Base-by-base conservation (phyloP, 2,888 invertebrate species). In the Coleophora flavipennella region DNA sequence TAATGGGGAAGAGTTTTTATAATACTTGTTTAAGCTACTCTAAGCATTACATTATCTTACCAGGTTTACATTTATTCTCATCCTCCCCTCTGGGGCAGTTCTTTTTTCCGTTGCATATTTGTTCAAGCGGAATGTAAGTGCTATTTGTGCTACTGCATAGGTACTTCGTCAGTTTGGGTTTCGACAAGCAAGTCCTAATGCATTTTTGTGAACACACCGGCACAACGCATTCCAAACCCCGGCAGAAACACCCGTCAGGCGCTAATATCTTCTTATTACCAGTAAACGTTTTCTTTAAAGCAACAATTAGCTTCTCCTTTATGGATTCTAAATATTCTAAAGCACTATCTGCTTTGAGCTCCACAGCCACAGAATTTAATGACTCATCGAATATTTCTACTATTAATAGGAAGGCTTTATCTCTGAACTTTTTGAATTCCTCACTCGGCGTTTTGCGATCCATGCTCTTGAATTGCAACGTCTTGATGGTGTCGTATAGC, bases 21-120 rank as follows among this genome's bases (percentile, higher is more conserved):
- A n/a, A n/a, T n/a, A n/a, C n/a, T 20, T 4, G 3, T 20, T 20
- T 6, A 20, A 20, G 3, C 20, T 4, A n/a, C n/a, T 20, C n/a
- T n/a, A n/a, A n/a, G n/a, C n/a, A n/a, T n/a, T n/a, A n/a, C n/a
- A n/a, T n/a, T n/a, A n/a, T 20, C 35, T 48, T 55, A 72, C 80
- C 75, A 53, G 50, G 57, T 13, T 44, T 53, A 49, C 83, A 83
- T 29, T 59, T 38, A 0, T 44, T 39, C 57, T 83, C 83, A 31
- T 83, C 83, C 33, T 74, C 68, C 25, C 60, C 66, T 25, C 52
- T 49, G 1, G 62, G 61, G 43, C 83, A 83, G 45, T 78, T 62
- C 2, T 35, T 29, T 42, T 58, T 62, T 9, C 67, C 65, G 38
- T 83, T 55, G 43, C 83, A 83, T 37, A 83, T 45, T 3, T 47